Percentiles rank a stretch among this genome's conserved stretches.
Evolutionary conservation across 2,888 invertebrate genomes (phyloP).

Genomic region (Hipparchia semele): DNA sequence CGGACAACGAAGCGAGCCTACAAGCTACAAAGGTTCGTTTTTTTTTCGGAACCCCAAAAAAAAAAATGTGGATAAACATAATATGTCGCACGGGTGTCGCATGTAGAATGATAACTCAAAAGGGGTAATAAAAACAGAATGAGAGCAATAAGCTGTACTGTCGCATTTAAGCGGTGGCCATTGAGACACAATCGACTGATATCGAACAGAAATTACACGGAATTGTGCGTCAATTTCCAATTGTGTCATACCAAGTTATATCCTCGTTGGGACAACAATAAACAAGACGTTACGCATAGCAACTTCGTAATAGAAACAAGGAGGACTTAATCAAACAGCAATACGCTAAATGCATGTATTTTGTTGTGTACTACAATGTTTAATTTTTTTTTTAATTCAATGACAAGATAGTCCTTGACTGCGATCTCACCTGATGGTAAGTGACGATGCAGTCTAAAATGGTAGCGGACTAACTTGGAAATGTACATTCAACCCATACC

Average conservation of each 20-base stretch:
- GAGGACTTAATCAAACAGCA: not conserved
- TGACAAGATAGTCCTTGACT: no score
- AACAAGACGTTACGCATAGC: not conserved
- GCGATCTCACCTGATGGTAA: no score
- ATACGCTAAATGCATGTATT: not conserved
- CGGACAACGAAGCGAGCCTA: no score
- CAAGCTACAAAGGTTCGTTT: no score
- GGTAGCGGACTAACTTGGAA: no score
- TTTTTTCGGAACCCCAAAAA: not conserved
- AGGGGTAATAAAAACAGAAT: constrained; percentile 21
- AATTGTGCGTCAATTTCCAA: constrained; percentile 14
- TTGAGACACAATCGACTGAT: constrained; percentile 10
- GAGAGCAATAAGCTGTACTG: constrained; percentile 21
- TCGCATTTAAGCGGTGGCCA: constrained; percentile 8
- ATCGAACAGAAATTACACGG: constrained; percentile 11
- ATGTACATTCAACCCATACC: no score
- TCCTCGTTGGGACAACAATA: not conserved
- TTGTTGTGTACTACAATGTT: no score
- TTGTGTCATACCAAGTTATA: constrained; percentile 1
- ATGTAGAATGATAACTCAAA: constrained; percentile 19
- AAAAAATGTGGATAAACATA: constrained; percentile 1
- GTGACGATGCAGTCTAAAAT: no score
- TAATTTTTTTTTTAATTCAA: no score
- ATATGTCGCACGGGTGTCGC: not conserved
- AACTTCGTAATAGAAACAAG: not conserved